These are phyloP conservation scores for Sarcophaga bullata DNA, from an alignment of 1,140 invertebrate genomes.

Conservation along the genomic window DNA sequence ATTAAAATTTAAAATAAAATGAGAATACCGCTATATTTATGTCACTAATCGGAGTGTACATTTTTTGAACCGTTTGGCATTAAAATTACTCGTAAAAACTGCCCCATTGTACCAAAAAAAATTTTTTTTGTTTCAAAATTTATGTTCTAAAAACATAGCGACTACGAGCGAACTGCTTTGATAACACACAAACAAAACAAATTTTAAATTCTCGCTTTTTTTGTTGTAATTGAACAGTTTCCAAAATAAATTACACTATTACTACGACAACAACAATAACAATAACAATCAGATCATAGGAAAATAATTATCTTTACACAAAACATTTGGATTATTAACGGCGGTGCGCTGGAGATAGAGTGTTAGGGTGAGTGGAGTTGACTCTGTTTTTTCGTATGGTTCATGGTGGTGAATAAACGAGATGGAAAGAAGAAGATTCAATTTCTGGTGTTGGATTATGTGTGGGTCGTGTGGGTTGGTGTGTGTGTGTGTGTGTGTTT, in stretches of 20 bases:
- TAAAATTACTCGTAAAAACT: background rate
- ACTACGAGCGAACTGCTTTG: too few species aligned
- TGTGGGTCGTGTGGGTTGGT: too few species aligned
- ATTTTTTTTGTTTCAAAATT: background rate
- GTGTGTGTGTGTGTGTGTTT: too few species aligned
- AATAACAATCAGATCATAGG: background rate
- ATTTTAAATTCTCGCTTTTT: background rate
- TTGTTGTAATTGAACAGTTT: background rate
- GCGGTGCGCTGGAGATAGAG: too few species aligned
- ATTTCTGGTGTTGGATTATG: too few species aligned
- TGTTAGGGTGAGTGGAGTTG: too few species aligned
- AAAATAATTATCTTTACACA: background rate
- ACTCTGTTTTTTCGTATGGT: too few species aligned
- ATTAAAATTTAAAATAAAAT: background rate
- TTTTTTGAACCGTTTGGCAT: constrained; percentile 7
- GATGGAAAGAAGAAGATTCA: too few species aligned
- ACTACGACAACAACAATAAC: background rate
- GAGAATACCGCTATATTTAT: background rate
- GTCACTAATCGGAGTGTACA: background rate
- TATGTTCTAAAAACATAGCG: background rate
- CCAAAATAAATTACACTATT: background rate
- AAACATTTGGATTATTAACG: too few species aligned
- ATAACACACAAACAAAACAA: background rate
- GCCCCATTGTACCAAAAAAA: background rate
- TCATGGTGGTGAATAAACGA: too few species aligned